Conservation (phyloP, 2,888 invertebrate genomes). For the Trimorus sp. region DNA sequence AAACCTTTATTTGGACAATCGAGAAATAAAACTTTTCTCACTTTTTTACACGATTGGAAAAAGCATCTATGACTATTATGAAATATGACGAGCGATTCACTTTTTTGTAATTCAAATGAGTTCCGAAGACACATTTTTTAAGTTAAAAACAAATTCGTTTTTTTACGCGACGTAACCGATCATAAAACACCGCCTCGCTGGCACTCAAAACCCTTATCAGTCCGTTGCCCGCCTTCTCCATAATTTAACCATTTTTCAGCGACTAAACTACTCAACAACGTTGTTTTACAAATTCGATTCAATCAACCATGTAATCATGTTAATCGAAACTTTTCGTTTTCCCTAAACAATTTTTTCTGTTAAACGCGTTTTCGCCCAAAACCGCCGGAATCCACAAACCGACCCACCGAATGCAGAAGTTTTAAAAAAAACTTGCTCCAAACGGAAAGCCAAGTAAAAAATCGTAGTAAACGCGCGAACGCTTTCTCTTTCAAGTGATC, state of each 20-base stretch:
- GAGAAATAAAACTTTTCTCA: too few relatives aligned
- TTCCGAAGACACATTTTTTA: too few relatives aligned
- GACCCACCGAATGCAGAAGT: background rate
- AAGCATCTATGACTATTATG: too few relatives aligned
- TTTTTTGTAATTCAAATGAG: too few relatives aligned
- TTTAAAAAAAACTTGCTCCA: background rate
- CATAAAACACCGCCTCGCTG: too few relatives aligned
- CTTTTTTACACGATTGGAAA: too few relatives aligned
- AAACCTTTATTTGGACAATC: too few relatives aligned
- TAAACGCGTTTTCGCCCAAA: background rate
- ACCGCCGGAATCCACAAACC: too few relatives aligned
- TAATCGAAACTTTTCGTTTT: slow-evolving; percentile 30
- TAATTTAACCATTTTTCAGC: slow-evolving; percentile 33
- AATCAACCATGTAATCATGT: slow-evolving; percentile 19
- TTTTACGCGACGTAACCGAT: too few relatives aligned
- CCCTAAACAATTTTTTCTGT: slow-evolving; percentile 31
- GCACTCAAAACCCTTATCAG: slow-evolving; percentile 16
- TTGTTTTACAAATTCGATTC: slow-evolving; percentile 29
- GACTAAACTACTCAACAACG: slow-evolving; percentile 22
- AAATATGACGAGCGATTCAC: too few relatives aligned
- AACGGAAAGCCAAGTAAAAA: too few relatives aligned
- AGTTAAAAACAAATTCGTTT: too few relatives aligned
- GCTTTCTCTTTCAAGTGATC: slow-evolving; percentile 19
- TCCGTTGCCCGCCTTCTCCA: slow-evolving; percentile 21
- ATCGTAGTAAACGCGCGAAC: background rate